Conservation (phyloP, 2,113 vertebrate genomes). For the Archilochus colubris region DNA sequence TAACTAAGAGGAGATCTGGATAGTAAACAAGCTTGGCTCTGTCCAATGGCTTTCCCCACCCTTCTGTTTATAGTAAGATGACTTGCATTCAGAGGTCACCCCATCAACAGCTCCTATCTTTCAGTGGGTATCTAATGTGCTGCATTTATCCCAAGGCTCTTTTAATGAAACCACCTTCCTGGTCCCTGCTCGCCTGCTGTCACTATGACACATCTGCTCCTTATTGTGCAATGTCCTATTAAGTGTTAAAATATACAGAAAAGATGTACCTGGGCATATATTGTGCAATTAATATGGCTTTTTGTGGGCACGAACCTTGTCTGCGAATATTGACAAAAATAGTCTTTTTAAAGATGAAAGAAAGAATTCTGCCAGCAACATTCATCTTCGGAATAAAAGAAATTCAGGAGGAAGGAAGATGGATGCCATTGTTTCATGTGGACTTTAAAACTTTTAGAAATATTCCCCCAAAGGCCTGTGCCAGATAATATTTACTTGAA, state of each 20-base stretch:
- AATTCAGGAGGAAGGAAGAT: slow-evolving; percentile 2
- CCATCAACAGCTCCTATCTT: slow-evolving; percentile 78
- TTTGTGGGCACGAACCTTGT: not conserved
- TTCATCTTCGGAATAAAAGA: slow-evolving; percentile 26
- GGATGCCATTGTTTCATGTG: slow-evolving; percentile 33
- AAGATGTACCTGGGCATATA: slow-evolving; percentile 3
- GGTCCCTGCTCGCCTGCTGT: slow-evolving; percentile 74
- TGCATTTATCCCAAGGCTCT: slow-evolving; percentile 74
- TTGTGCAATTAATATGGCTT: not conserved
- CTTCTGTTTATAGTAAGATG: slow-evolving; percentile 83
- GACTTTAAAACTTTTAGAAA: slow-evolving; percentile 25
- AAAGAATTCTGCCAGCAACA: not conserved
- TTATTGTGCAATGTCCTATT: slow-evolving; percentile 35
- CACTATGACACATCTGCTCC: slow-evolving; percentile 68
- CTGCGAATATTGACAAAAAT: slow-evolving; percentile 8
- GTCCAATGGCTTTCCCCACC: slow-evolving; percentile 78
- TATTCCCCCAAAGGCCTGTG: not conserved
- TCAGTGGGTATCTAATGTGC: slow-evolving; percentile 72
- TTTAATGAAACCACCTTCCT: slow-evolving; percentile 70
- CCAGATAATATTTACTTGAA: slow-evolving; percentile 46
- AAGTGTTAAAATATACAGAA: slow-evolving; percentile 44
- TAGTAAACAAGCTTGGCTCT: slow-evolving; percentile 77
- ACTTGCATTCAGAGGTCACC: slow-evolving; percentile 80
- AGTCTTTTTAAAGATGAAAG: slow-evolving; percentile 13
- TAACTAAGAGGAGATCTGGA: slow-evolving; percentile 74